Conservation (phyloP, 1,140 invertebrate genomes). For the Drosophila punjabiensis region DNA sequence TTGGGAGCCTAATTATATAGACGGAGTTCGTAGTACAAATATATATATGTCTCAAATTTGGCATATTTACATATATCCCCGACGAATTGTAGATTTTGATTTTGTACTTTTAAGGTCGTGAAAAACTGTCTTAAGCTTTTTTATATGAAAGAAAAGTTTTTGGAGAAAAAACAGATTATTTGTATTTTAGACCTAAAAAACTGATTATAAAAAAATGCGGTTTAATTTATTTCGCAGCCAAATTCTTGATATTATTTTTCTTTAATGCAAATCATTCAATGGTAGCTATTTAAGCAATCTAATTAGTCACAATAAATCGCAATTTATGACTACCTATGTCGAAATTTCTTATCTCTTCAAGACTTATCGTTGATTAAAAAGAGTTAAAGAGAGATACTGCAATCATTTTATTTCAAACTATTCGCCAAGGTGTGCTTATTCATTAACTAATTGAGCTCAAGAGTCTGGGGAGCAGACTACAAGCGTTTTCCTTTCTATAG, state of each 20-base stretch:
- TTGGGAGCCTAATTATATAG: background rate
- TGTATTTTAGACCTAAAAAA: background rate
- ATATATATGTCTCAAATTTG: background rate
- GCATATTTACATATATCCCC: background rate
- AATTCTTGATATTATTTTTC: background rate
- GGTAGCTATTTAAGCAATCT: background rate
- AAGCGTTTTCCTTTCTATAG: conserved; percentile 4
- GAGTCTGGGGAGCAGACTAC: background rate
- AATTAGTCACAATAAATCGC: background rate
- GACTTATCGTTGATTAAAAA: background rate
- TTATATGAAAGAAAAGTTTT: background rate
- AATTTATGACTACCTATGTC: background rate
- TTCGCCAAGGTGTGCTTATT: background rate
- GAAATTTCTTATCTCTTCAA: background rate
- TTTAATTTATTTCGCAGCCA: background rate
- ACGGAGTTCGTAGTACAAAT: too few relatives aligned
- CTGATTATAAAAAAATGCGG: background rate
- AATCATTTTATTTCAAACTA: background rate
- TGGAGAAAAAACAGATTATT: background rate
- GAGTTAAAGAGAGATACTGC: background rate
- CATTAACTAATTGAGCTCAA: conserved; percentile 1
- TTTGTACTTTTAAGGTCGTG: too few relatives aligned
- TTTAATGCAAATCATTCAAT: background rate
- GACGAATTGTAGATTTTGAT: too few relatives aligned
- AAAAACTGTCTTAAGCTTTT: too few relatives aligned